phyloP scores from a whole-genome alignment of 23 tunicate genomes.

The Phallusia fumigata region DNA sequence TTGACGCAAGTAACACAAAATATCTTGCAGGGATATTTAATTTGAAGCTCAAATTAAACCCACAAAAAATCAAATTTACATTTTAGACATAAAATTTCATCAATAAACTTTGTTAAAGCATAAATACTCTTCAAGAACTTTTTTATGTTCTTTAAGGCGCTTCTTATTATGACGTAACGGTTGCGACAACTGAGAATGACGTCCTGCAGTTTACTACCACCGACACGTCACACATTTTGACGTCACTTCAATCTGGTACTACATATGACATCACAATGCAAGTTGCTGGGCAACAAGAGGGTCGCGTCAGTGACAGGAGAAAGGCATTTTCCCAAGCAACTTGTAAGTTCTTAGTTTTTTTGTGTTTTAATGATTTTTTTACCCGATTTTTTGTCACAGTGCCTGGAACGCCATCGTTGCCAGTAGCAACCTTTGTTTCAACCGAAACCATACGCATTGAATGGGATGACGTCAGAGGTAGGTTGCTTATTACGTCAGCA shows the following conservation, averaged over 20 bases:
- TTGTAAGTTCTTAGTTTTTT: not conserved
- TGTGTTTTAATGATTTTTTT: not conserved
- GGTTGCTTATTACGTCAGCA: not conserved
- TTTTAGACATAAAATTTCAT: too few species aligned
- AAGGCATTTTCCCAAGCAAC: slow-evolving; percentile 29
- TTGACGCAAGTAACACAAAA: too few species aligned
- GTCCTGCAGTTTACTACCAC: not conserved
- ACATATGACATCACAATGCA: not conserved
- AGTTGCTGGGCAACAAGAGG: slow-evolving; percentile 1
- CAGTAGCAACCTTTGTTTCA: slow-evolving; percentile 26
- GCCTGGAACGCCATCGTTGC: slow-evolving; percentile 35
- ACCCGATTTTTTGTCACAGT: slow-evolving; percentile 8
- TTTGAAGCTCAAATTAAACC: too few species aligned
- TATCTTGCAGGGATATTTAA: too few species aligned
- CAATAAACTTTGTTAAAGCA: too few species aligned
- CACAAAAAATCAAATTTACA: too few species aligned
- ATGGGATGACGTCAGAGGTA: slow-evolving; percentile 49
- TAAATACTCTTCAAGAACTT: not conserved
- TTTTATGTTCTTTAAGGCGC: slow-evolving; percentile 23
- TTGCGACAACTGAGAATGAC: slow-evolving; percentile 21
- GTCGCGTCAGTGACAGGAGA: slow-evolving; percentile 6
- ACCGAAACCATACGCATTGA: slow-evolving; percentile 24
- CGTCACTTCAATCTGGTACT: not conserved
- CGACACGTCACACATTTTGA: not conserved
- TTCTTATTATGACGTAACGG: slow-evolving; percentile 18